Conservation (phyloP, 2,113 vertebrate species). For the Motacilla alba region DNA sequence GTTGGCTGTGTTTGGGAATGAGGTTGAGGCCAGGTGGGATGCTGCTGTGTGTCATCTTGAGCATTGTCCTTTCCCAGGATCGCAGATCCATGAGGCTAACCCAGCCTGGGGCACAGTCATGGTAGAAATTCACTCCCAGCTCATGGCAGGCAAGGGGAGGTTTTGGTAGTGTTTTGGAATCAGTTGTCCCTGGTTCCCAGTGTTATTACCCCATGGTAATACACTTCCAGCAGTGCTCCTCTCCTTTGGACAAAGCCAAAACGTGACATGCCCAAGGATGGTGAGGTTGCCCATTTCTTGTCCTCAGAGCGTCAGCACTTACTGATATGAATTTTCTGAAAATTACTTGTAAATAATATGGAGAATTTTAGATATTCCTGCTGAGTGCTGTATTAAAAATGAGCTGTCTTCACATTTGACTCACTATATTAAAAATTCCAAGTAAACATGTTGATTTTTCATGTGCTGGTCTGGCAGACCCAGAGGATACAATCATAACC, state of each 20-base stretch:
- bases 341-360: background rate
- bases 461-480: background rate
- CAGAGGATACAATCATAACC: background rate
- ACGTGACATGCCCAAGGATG: rapidly evolving
- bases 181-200: background rate
- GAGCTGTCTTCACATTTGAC: background rate
- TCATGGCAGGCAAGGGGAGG: background rate
- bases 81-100: rapidly evolving
- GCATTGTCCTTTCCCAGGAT: background rate
- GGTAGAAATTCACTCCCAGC: background rate
- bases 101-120: background rate
- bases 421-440: background rate
- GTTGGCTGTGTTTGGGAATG: background rate
- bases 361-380: background rate
- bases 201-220: background rate
- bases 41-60: background rate
- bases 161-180: background rate
- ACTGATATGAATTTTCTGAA: background rate
- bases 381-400: background rate
- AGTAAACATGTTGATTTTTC: background rate
- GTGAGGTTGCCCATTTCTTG: background rate
- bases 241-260: background rate
- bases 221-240: background rate
- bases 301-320: background rate
- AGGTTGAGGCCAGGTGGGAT: background rate